Percentiles rank a stretch among this genome's conserved stretches.
phyloP scores from a whole-genome alignment of 2,797 vertebrate species.

The Hyperoplus immaculatus region DNA sequence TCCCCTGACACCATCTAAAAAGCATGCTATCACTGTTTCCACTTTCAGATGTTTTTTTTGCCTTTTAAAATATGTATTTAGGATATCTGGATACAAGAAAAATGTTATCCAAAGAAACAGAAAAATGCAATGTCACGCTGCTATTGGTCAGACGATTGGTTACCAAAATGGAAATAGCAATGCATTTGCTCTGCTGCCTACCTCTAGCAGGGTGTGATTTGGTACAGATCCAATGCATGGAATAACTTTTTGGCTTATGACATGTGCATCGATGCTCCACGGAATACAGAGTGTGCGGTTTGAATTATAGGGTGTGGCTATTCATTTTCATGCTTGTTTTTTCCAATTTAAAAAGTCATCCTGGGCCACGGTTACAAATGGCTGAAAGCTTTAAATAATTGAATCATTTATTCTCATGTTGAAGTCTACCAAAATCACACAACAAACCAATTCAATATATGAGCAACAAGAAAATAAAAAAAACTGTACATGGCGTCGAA shows the following conservation, averaged over 20 bases:
- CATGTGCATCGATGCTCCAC: background rate
- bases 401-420: background rate
- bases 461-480: background rate
- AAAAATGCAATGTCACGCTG: slow-evolving; percentile 22
- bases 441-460: background rate
- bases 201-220: slow-evolving; percentile 23
- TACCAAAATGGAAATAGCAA: slow-evolving; percentile 44
- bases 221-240: slow-evolving; percentile 27
- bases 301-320: background rate
- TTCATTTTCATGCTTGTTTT: slow-evolving; percentile 6
- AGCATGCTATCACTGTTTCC: background rate
- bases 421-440: background rate
- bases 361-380: background rate
- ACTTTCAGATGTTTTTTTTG: slow-evolving; percentile 16
- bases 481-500: background rate
- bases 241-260: slow-evolving; percentile 16
- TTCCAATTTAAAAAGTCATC: slow-evolving; percentile 5
- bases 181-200: slow-evolving; percentile 50
- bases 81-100: slow-evolving; percentile 29
- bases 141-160: slow-evolving; percentile 23
- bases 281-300: slow-evolving; percentile 13
- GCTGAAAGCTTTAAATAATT: background rate
- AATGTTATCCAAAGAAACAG: slow-evolving; percentile 26
- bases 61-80: slow-evolving; percentile 13
- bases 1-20: slow-evolving; percentile 1